Base-by-base conservation (phyloP, 2,113 vertebrate species). In the Hippopotamus amphibius region DNA sequence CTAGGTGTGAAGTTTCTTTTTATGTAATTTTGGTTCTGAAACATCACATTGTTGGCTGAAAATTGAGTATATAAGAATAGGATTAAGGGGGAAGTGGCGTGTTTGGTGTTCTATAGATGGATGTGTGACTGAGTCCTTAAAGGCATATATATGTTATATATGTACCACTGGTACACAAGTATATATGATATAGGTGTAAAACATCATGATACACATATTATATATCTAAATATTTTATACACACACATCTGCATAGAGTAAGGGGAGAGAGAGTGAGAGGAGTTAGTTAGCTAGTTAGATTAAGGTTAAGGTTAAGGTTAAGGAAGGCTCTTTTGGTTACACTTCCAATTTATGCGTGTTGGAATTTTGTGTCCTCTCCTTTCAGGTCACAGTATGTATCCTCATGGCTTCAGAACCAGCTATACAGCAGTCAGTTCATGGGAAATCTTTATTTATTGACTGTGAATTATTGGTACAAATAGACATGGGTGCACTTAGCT, bases 1-100 rank as follows among this genome's bases (percentile, higher is more conserved):
- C 2, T 46, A 57, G n/a, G 71, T 79, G 61, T 95, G 53, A 95
- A 93, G 55, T 87, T 96, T 96, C 50, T 74, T 88, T 72, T 74
- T 33, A 79, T 95, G 37, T 53, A 77, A 93, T 76, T 94, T 92
- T 57, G 16, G 66, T 71, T 88, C 61, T 65, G 69, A 94, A 96
- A 93, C 26, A 65, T 90, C 53, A 72, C 59, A 41, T 55, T 59
- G 61, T 89, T 93, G 71, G 21, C 83, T 93, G n/a, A 22, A 55
- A 89, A 93, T 68, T 89, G 66, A 86, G 7, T 79, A 90, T 93
- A 85, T 66, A 77, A 83, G 12, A 87, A 85, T 53, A 93, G 46
- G 30, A 76, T 65, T 69, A 87, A 79, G 22, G 37, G 16, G 10
- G 33, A 48, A 93, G 9, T 26, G 3, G 11, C 28, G 41, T 71